Evolutionary conservation across 2,113 vertebrate genomes (phyloP).

Genomic region (Pristiophorus japonicus): DNA sequence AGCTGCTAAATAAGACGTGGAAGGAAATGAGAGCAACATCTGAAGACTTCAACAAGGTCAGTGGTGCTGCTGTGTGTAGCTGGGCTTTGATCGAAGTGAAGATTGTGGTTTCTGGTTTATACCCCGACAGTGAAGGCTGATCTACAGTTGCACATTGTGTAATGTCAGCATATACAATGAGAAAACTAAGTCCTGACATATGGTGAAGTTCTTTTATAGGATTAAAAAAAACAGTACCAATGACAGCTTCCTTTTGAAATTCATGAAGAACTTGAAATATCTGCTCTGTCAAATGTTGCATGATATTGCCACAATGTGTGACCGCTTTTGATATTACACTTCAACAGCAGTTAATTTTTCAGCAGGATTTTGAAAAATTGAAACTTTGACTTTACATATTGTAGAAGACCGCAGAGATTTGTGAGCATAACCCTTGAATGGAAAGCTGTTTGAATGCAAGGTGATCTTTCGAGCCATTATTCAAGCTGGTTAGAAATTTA

Average conservation of each 20-base stretch:
- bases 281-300: neutral
- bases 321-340: neutral
- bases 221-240: too few relatives aligned
- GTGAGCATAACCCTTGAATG: neutral
- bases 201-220: neutral
- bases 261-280: neutral
- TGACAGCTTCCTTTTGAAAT: neutral
- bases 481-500: neutral
- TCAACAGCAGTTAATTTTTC: neutral
- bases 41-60: slow-evolving; percentile 97
- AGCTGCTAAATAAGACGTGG: slow-evolving; percentile 98
- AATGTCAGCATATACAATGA: neutral
- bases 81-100: neutral
- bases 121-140: neutral
- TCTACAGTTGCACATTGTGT: neutral
- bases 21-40: slow-evolving; percentile 98
- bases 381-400: neutral
- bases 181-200: neutral
- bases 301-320: neutral
- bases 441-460: neutral
- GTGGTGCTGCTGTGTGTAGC: slow-evolving; percentile 38
- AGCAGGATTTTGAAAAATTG: neutral
- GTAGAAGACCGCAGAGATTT: neutral
- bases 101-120: neutral
- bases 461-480: neutral